These are phyloP conservation scores for Oreochromis mossambicus DNA, from an alignment of 2,797 vertebrate genomes.

Conservation along the genomic window DNA sequence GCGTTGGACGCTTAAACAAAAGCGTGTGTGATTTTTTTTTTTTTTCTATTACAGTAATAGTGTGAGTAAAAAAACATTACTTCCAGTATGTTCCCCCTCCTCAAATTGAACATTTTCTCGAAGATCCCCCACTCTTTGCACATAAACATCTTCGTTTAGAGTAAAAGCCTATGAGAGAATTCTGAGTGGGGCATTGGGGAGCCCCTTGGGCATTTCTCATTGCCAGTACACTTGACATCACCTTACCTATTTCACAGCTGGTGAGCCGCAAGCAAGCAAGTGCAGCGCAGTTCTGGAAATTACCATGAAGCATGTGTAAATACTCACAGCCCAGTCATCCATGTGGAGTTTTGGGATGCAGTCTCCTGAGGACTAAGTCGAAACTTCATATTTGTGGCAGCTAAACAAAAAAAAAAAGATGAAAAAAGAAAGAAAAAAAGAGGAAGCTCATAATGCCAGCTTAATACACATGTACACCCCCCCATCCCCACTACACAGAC, in stretches of 20 bases:
- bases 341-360: constrained; percentile 46
- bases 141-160: neutral
- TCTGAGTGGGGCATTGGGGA: constrained; percentile 26
- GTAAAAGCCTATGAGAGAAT: constrained; percentile 18
- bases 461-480: neutral
- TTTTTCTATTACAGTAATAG: neutral
- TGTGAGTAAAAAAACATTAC: neutral
- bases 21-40: neutral
- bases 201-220: constrained; percentile 19
- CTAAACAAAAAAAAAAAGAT: constrained; percentile 41
- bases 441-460: neutral
- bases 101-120: neutral
- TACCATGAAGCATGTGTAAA: constrained; percentile 27
- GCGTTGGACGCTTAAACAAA: neutral
- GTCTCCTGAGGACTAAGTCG: constrained; percentile 46
- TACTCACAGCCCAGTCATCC: constrained; percentile 39
- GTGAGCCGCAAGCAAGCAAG: neutral
- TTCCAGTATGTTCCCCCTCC: neutral
- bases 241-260: constrained; percentile 40
- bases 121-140: neutral
- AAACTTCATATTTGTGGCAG: constrained; percentile 21
- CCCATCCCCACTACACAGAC: neutral
- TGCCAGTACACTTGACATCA: neutral
- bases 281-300: constrained; percentile 45
- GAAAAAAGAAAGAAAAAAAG: neutral